Conservation (phyloP, 2,888 invertebrate species). For the Epirrhoe alternata region DNA sequence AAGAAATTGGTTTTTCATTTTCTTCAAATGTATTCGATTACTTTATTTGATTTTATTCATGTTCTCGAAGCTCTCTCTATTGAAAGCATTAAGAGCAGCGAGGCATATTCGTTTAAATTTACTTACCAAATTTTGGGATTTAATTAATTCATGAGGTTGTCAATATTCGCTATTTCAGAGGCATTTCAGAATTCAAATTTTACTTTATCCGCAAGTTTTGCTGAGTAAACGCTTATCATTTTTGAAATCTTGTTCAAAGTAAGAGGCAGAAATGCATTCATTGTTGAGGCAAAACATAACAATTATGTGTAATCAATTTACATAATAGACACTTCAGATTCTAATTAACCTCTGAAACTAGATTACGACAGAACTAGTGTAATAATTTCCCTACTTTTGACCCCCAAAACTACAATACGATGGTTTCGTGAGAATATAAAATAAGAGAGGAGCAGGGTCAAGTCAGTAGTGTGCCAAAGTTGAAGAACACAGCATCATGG, state of each 20-base stretch:
- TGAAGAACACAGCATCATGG: constrained; percentile 59
- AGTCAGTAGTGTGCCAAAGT: constrained; percentile 60
- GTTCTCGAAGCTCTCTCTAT: neutral
- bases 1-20: too few species aligned
- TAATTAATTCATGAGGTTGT: neutral
- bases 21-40: too few species aligned
- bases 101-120: neutral
- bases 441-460: constrained; percentile 54
- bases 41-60: too few species aligned
- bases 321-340: constrained; percentile 59
- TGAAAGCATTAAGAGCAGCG: neutral
- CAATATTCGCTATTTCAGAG: neutral
- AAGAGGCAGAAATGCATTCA: constrained; percentile 45
- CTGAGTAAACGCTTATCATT: constrained; percentile 5
- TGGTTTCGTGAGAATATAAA: constrained; percentile 66
- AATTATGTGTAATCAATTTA: constrained; percentile 57
- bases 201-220: neutral
- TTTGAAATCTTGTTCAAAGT: constrained; percentile 22
- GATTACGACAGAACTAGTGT: constrained; percentile 58
- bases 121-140: neutral
- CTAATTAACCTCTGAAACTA: constrained; percentile 62
- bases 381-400: constrained; percentile 61
- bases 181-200: neutral
- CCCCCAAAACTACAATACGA: constrained; percentile 64
- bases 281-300: constrained; percentile 53